Evolutionary conservation across 2,113 vertebrate genomes (phyloP), one percentile per base, ranked within the genome.

Genomic region (Pleuronectes platessa): DNA sequence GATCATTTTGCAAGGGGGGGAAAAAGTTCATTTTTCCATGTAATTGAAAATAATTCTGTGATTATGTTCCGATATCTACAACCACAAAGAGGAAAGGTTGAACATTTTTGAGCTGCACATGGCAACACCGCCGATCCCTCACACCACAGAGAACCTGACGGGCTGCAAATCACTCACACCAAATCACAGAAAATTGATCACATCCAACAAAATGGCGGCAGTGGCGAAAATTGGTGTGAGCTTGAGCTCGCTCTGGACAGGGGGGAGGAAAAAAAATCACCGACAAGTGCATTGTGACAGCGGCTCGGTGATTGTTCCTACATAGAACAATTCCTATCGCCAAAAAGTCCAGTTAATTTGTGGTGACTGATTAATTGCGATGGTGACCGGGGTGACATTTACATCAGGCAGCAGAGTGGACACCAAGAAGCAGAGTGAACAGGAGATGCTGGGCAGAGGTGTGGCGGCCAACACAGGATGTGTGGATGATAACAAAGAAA

Each of bases 161-260:
- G 84, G 80, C 85, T 76, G 84, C 72, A 92, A 93, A 90, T 86
- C 79, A 88, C 83, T n/a, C 59, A 65, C 68, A 77, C 85, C 79
- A 91, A 92, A 92, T 92, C 87, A 92, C 88, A 91, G 71, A 92
- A 90, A 92, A 92, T 92, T 90, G 86, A 92, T 90, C 88, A 90
- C 90, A 88, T 89, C 85, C 82, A 76, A 90, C 89, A 92, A 92
- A 93, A 93, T 92, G 89, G 90, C 89, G 60, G 84, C 87, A 69
- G 86, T 49, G 79, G 74, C 85, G 71, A 78, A 92, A 91, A 91
- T 83, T 84, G 90, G 82, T 86, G 81, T 66, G 84, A 82, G 86
- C 67, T 49, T 27, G 42, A 42, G 76, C 70, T 64, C 42, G 75
- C 26, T 68, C 40, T 3, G 54, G 76, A 82, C 51, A 10, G 74